Percentiles rank a stretch among this genome's conserved stretches.
These are phyloP conservation scores for Hypothenemus hampei DNA, from an alignment of 1,140 invertebrate genomes.

Conservation along the genomic window DNA sequence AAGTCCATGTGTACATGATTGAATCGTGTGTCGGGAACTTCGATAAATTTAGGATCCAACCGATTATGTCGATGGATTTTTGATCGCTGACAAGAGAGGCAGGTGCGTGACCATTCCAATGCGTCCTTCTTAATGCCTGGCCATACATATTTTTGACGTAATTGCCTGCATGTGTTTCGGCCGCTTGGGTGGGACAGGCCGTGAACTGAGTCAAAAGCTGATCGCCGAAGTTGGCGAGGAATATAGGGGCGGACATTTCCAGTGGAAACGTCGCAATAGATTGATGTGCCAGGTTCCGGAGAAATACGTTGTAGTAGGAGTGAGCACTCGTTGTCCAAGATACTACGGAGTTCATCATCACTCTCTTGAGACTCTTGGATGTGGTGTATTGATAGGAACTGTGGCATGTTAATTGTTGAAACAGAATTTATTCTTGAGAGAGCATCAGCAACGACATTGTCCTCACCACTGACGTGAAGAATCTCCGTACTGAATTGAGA, in stretches of 20 bases:
- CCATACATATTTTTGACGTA: background rate
- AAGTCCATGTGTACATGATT: background rate
- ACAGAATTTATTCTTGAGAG: too few relatives aligned
- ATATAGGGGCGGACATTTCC: background rate
- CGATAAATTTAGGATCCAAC: background rate
- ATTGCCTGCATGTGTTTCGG: background rate
- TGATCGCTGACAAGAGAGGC: background rate
- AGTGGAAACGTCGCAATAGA: background rate
- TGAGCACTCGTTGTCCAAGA: background rate
- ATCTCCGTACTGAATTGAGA: constrained; percentile 42
- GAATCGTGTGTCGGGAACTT: background rate
- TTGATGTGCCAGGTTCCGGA: background rate
- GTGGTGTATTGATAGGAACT: background rate
- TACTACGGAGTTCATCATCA: background rate
- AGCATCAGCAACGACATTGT: constrained; percentile 38
- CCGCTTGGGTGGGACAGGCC: background rate
- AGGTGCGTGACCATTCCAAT: background rate
- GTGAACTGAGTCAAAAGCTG: background rate
- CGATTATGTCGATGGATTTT: background rate
- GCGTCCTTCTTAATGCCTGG: background rate
- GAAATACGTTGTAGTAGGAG: background rate
- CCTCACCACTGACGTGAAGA: constrained; percentile 37
- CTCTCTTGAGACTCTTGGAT: background rate
- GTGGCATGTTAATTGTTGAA: too few relatives aligned
- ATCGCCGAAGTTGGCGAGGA: background rate